Percentiles rank a stretch among this genome's conserved stretches.
These are phyloP conservation scores for Drosophila miranda DNA, from an alignment of 1,140 invertebrate genomes.

Conservation along the genomic window DNA sequence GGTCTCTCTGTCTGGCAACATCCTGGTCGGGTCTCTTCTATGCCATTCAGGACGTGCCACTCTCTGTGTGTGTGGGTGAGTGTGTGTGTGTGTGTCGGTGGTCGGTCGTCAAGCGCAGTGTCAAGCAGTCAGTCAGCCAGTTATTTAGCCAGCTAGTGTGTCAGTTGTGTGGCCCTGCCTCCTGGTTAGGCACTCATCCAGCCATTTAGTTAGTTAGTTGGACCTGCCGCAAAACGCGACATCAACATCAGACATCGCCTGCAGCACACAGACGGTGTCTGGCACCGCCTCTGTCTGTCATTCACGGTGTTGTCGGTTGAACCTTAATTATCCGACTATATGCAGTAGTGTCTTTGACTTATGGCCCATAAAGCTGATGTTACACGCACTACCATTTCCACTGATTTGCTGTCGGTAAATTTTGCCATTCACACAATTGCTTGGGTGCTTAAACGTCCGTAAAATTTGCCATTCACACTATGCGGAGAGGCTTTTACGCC, in stretches of 20 bases:
- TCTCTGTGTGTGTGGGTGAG: background rate
- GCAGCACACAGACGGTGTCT: constrained; percentile 19
- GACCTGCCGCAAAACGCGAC: constrained; percentile 40
- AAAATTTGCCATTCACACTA: too few species aligned
- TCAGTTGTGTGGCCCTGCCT: background rate
- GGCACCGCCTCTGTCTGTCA: constrained; percentile 17
- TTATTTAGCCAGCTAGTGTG: constrained; percentile 22
- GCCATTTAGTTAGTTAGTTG: constrained; percentile 63
- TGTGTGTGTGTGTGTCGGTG: background rate
- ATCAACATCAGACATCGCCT: constrained; percentile 43
- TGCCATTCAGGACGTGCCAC: too few species aligned
- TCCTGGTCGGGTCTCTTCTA: too few species aligned
- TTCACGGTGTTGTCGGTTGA: constrained; percentile 13
- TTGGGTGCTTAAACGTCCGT: too few species aligned
- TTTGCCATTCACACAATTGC: too few species aligned
- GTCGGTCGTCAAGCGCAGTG: constrained; percentile 21
- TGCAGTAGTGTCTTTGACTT: too few species aligned
- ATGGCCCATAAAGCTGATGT: too few species aligned
- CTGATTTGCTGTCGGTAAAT: too few species aligned
- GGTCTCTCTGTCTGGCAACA: background rate
- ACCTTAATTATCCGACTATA: constrained; percentile 8
- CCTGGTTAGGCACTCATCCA: constrained; percentile 11
- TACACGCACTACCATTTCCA: too few species aligned
- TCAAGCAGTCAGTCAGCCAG: constrained; percentile 33
- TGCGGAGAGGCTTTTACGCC: too few species aligned